Evolutionary conservation across 1,140 invertebrate genomes (phyloP).

Genomic region (Phymorhynchus buccinoides): DNA sequence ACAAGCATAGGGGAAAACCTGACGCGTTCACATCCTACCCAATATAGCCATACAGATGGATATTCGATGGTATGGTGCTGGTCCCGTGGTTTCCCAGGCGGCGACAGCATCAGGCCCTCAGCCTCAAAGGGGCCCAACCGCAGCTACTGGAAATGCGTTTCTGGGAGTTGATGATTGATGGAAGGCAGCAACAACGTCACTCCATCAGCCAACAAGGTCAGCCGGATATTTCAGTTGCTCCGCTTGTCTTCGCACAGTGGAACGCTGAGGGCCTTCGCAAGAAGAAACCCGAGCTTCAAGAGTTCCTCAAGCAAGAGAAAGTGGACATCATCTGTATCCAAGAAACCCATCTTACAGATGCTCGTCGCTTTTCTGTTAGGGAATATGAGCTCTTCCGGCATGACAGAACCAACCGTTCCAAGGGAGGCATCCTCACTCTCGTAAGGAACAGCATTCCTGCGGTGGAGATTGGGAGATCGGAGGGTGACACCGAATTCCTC

Average conservation of each 20-base stretch:
- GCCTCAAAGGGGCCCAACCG: slow-evolving; percentile 4
- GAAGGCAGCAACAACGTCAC: no score
- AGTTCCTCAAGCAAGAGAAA: slow-evolving; percentile 27
- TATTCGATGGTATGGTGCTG: slow-evolving; percentile 38
- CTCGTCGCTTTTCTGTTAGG: slow-evolving; percentile 27
- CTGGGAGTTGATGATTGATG: background rate
- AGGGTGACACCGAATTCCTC: slow-evolving; percentile 31
- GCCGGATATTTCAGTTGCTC: slow-evolving; percentile 19
- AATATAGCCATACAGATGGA: slow-evolving; percentile 31
- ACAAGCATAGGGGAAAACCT: slow-evolving; percentile 1
- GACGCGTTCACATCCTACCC: background rate
- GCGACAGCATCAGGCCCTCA: slow-evolving; percentile 18
- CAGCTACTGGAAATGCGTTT: slow-evolving; percentile 25
- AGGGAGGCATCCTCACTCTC: slow-evolving; percentile 37
- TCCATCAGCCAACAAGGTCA: background rate
- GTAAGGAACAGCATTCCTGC: slow-evolving; percentile 36
- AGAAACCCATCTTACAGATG: slow-evolving; percentile 38
- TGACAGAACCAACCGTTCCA: slow-evolving; percentile 19
- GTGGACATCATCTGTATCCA: slow-evolving; percentile 39
- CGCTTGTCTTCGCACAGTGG: slow-evolving; percentile 29
- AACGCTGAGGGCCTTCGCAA: slow-evolving; percentile 36
- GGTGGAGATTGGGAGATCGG: slow-evolving; percentile 29
- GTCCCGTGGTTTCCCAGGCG: slow-evolving; percentile 34
- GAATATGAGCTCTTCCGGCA: slow-evolving; percentile 21
- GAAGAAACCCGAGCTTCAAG: slow-evolving; percentile 40